Evolutionary conservation across 2,797 vertebrate genomes (phyloP).

Genomic region (Anableps anableps): DNA sequence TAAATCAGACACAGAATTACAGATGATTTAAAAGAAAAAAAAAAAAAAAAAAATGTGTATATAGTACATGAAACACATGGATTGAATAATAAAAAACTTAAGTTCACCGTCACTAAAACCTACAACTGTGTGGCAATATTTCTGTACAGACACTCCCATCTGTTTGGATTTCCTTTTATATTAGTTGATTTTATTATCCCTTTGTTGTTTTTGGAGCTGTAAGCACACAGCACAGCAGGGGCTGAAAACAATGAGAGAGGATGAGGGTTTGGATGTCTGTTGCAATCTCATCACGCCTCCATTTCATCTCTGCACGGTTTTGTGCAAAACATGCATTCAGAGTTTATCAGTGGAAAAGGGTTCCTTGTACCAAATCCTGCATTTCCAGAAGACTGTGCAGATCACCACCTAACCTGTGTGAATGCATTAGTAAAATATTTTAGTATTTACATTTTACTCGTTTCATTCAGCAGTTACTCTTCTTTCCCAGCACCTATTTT

Average conservation of each 20-base stretch:
- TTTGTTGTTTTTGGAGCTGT: background rate
- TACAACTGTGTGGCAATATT: background rate
- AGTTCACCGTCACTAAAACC: background rate
- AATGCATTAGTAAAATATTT: background rate
- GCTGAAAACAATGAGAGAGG: background rate
- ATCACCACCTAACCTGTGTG: background rate
- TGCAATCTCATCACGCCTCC: background rate
- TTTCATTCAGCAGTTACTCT: background rate
- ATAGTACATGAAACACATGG: background rate
- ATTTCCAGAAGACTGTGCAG: background rate
- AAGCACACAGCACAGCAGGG: conserved; percentile 1
- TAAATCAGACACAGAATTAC: background rate
- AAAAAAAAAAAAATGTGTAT: background rate
- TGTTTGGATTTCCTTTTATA: background rate
- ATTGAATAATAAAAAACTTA: background rate
- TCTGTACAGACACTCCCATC: background rate
- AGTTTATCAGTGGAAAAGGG: background rate
- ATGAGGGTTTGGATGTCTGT: background rate
- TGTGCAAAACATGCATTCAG: background rate
- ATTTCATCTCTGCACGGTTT: background rate
- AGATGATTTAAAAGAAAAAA: background rate
- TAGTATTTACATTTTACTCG: background rate
- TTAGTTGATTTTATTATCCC: background rate
- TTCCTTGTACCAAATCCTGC: background rate
- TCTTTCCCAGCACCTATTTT: background rate